These are phyloP conservation scores for Tachysurus fulvidraco DNA, from an alignment of 2,113 vertebrate genomes.

Conservation along the genomic window DNA sequence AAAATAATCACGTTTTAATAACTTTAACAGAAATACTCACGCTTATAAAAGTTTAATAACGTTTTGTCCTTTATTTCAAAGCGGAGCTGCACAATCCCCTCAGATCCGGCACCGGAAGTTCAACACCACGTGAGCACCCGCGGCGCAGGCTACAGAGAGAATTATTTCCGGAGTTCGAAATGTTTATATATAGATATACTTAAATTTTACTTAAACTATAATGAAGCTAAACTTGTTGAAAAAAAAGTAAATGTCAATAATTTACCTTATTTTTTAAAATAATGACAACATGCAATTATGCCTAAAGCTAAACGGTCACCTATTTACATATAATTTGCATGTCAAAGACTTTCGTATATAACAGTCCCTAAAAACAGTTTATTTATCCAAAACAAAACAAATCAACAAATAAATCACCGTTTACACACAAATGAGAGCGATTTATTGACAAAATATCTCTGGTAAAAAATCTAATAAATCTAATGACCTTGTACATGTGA, in stretches of 20 bases:
- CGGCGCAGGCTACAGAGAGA: background rate
- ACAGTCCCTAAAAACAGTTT: too few species aligned
- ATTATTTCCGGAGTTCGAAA: background rate
- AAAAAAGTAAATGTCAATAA: background rate
- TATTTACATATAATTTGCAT: background rate
- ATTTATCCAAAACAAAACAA: background rate
- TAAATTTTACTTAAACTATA: background rate
- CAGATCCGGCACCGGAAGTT: background rate
- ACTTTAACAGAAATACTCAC: background rate
- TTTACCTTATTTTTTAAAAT: background rate
- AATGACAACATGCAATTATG: background rate
- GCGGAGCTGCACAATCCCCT: background rate
- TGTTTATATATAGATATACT: too few species aligned
- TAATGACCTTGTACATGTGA: too few species aligned
- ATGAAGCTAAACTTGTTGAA: background rate
- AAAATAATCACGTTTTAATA: background rate
- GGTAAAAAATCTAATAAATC: too few species aligned
- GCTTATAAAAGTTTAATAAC: background rate
- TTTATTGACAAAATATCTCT: too few species aligned
- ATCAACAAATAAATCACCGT: background rate
- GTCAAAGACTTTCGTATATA: background rate
- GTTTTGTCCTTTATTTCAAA: slow-evolving; percentile 2
- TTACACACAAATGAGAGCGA: too few species aligned
- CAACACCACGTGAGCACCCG: background rate
- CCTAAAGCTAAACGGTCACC: too few species aligned